A percentile compares a stretch with the other conserved stretches of the same genome.
Conservation (phyloP, 2,888 invertebrate genomes). For the Pycnomerus fuliginosus region DNA sequence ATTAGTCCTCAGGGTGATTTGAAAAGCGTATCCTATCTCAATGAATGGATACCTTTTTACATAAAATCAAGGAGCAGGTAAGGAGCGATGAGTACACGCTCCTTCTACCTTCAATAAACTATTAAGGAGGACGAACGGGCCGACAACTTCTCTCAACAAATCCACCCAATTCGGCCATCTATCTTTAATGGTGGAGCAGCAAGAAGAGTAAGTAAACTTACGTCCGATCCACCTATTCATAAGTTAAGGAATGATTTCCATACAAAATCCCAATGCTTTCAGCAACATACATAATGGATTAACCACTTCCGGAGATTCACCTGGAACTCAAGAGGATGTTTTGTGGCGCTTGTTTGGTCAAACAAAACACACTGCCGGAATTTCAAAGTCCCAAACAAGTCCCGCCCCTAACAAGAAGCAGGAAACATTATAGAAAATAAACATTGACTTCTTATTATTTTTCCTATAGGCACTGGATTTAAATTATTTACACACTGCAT, state of each 20-base stretch:
- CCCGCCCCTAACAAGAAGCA: constrained; percentile 21
- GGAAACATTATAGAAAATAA: constrained; percentile 19
- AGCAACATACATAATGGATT: constrained; percentile 47
- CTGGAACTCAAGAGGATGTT: constrained; percentile 34
- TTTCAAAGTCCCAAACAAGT: constrained; percentile 15
- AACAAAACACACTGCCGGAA: constrained; percentile 27
- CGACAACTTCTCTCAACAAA: constrained; percentile 4
- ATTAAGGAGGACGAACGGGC: constrained; percentile 11
- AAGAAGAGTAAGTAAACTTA: constrained; percentile 23
- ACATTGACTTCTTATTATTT: constrained; percentile 11
- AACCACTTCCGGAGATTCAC: constrained; percentile 44
- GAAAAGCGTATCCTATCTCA: too few relatives aligned
- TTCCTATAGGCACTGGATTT: too few relatives aligned
- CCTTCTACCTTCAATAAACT: constrained; percentile 20
- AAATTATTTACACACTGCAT: too few relatives aligned
- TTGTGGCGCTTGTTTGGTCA: constrained; percentile 31
- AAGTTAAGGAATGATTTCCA: constrained; percentile 43
- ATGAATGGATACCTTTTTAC: too few relatives aligned
- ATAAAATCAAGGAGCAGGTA: too few relatives aligned
- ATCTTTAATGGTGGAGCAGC: constrained; percentile 17
- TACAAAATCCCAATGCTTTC: constrained; percentile 44
- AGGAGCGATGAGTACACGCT: too few relatives aligned
- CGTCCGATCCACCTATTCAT: constrained; percentile 34
- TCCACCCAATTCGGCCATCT: constrained; percentile 14
- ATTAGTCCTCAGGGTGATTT: too few relatives aligned